Conservation (phyloP, 1,140 invertebrate species). For the Fopius arisanus region DNA sequence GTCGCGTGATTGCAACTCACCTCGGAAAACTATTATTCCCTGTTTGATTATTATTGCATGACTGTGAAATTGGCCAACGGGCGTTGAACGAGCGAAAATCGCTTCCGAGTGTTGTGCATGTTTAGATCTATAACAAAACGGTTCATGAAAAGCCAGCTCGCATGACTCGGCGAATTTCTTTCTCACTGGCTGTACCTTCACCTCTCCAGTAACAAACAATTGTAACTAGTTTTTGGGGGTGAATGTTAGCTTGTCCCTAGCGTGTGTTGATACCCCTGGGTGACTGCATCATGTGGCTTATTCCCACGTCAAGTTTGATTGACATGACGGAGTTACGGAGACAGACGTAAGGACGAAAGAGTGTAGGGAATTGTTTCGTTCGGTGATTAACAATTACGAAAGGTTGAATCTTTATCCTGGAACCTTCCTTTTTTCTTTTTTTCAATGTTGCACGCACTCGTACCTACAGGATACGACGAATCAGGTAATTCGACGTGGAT, state of each 20-base stretch:
- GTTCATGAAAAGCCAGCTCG: constrained; percentile 37
- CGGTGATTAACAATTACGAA: constrained; percentile 12
- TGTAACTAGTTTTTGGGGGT: constrained; percentile 59
- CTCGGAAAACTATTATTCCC: constrained; percentile 52
- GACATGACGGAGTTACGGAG: constrained; percentile 55
- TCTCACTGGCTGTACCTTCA: not conserved
- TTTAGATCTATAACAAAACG: constrained; percentile 17
- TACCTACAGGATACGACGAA: constrained; percentile 23
- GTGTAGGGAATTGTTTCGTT: not conserved
- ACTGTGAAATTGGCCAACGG: constrained; percentile 50
- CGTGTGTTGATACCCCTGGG: constrained; percentile 4
- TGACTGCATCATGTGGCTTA: constrained; percentile 52
- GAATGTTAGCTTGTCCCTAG: constrained; percentile 39
- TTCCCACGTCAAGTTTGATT: constrained; percentile 62
- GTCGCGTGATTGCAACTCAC: constrained; percentile 31
- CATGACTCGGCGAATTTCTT: constrained; percentile 60
- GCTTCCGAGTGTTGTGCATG: constrained; percentile 25
- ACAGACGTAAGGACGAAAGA: constrained; percentile 32
- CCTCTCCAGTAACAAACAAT: constrained; percentile 53
- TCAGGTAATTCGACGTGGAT: constrained; percentile 52
- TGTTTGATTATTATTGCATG: constrained; percentile 61
- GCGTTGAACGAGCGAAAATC: constrained; percentile 21
- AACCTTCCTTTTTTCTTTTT: not conserved
- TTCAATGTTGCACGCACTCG: constrained; percentile 30
- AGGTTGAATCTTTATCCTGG: not conserved